These are phyloP conservation scores for Stenotaenia linearis DNA, from an alignment of 2,888 invertebrate genomes.

Conservation along the genomic window DNA sequence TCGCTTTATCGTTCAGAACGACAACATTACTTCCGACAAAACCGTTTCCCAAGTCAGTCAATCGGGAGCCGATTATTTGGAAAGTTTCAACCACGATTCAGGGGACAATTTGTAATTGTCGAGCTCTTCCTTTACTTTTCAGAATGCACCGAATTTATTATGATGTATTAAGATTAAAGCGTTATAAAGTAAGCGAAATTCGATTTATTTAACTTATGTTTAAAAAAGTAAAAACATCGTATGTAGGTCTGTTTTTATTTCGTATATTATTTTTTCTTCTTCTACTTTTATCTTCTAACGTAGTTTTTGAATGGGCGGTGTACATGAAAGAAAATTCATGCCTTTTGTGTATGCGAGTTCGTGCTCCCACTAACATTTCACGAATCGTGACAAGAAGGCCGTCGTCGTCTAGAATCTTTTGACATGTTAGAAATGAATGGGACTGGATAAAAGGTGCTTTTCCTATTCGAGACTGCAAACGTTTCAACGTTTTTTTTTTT, in stretches of 20 bases:
- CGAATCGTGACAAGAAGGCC: background rate
- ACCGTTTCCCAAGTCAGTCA: constrained; percentile 38
- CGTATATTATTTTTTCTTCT: background rate
- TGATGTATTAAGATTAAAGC: no score
- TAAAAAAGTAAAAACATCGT: no score
- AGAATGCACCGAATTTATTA: no score
- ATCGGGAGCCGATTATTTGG: constrained; percentile 38
- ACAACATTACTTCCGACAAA: constrained; percentile 35
- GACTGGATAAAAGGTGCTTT: background rate
- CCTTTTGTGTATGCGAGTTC: background rate
- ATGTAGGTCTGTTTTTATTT: background rate
- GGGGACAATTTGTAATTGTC: background rate
- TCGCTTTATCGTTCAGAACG: constrained; percentile 7
- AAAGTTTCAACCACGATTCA: constrained; percentile 28
- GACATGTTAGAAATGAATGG: background rate
- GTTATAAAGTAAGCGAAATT: no score
- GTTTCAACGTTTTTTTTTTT: background rate
- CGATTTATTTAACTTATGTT: no score
- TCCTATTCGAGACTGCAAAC: background rate
- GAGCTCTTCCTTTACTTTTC: background rate
- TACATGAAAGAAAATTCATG: background rate
- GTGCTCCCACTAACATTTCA: background rate
- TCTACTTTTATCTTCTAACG: background rate
- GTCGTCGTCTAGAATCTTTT: background rate
- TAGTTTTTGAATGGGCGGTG: background rate